Evolutionary conservation across 1,140 invertebrate genomes (phyloP).

Genomic region (Ceratina calcarata): DNA sequence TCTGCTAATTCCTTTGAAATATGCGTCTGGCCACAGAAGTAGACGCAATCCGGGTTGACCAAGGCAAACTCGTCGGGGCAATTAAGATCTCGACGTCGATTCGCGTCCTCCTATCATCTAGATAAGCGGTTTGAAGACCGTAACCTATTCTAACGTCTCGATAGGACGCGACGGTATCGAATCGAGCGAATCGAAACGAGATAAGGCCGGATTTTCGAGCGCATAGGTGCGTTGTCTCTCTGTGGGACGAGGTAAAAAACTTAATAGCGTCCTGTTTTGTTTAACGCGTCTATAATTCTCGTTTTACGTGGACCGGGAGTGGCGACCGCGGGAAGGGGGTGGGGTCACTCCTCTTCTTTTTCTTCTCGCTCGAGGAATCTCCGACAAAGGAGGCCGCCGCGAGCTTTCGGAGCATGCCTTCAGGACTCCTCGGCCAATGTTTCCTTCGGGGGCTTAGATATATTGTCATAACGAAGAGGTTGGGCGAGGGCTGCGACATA

Average conservation of each 20-base stretch:
- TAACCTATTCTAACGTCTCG: background rate
- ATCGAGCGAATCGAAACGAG: background rate
- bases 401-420: constrained; percentile 70
- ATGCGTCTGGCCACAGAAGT: too few species aligned
- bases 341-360: constrained; percentile 46
- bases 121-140: background rate
- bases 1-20: too few species aligned
- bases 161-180: background rate
- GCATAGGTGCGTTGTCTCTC: background rate
- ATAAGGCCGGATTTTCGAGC: constrained; percentile 21
- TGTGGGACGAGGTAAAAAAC: constrained; percentile 47
- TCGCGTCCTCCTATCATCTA: background rate
- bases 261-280: constrained; percentile 62
- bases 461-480: constrained; percentile 70
- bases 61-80: background rate
- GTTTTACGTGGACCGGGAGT: constrained; percentile 45
- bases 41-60: background rate
- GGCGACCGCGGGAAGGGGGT: background rate
- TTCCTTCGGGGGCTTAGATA: constrained; percentile 65
- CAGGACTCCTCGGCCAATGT: constrained; percentile 71
- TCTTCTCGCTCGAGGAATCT: constrained; percentile 74
- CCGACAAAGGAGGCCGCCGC: constrained; percentile 75
- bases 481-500: constrained; percentile 39
- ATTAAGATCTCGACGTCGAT: constrained; percentile 26
- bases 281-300: constrained; percentile 50